phyloP scores from a whole-genome alignment of 2,113 vertebrate genomes.

The Anoplopoma fimbria region DNA sequence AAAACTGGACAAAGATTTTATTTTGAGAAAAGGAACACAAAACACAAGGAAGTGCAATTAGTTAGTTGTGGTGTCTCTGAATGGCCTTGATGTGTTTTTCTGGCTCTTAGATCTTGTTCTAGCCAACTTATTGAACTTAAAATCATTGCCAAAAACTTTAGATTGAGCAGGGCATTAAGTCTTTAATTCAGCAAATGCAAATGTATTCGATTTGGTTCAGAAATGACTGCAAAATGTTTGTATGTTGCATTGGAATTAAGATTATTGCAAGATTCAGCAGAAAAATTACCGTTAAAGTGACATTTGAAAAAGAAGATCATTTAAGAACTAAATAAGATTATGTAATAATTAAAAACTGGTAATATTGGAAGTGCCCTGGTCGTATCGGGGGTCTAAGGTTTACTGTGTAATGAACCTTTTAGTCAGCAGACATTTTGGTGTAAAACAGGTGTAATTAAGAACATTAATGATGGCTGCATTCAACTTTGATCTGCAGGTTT shows the following conservation, averaged over 20 bases:
- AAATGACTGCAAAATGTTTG: background rate
- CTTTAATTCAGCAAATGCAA: background rate
- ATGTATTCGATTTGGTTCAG: background rate
- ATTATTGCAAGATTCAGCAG: background rate
- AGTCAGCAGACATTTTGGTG: background rate
- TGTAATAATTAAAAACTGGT: background rate
- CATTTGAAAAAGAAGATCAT: too few relatives aligned
- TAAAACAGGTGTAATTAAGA: background rate
- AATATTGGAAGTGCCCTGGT: background rate
- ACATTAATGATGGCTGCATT: background rate
- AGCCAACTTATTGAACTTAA: background rate
- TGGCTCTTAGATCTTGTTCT: background rate
- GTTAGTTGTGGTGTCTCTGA: background rate
- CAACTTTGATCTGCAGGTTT: background rate
- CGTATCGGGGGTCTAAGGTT: background rate
- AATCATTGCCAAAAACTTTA: background rate
- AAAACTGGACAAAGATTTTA: background rate
- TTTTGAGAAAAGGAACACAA: background rate
- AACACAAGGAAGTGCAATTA: background rate
- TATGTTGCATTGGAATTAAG: background rate
- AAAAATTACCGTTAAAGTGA: too few relatives aligned
- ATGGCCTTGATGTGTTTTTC: background rate
- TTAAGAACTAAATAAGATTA: background rate
- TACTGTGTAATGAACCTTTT: background rate
- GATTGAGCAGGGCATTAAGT: background rate